Base-by-base conservation (phyloP, 2,113 vertebrate species). In the Oceanites oceanicus region DNA sequence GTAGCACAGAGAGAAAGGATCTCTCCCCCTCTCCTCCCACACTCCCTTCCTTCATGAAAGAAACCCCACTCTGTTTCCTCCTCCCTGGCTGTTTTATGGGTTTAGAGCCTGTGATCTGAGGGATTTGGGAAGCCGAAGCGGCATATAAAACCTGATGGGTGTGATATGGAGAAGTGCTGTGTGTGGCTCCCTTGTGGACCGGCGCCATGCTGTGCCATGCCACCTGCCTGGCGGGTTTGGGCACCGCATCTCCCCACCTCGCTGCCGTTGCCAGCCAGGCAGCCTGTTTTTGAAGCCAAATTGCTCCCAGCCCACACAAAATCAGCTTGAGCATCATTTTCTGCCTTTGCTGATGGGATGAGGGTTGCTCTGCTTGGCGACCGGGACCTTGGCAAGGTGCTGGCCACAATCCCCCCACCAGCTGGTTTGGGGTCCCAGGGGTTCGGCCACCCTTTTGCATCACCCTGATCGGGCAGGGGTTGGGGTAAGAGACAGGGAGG, bases 311-410 rank as follows among this genome's bases (percentile, higher is more conserved):
- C 15, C 1, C 0, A 0, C 1, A 13, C 32, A 50, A 92, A 90
- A 58, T 29, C 40, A 68, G 20, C 45, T 47, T 53, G 29, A 70
- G 27, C 45, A 26, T 15, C 1, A 6, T 44, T 56, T 44, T 40
- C 58, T 7, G 5, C 49, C 66, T 73, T 76, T 38, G 67, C 49
- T 56, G 63, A 14, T 18, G 38, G 49, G 40, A 34, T n/a, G 44
- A 27, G 62, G 67, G 30, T 63, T 0, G 0, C 32, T 49, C 34
- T 67, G 66, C 58, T 47, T 1, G 0, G 52, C 22, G 38, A 38
- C 38, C 10, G 38, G 38, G 38, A 38, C 38, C 44, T 32, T 15
- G 38, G 42, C 42, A 72, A 38, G 18, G 40, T 82, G 49, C 44
- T 2, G 8, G 7, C 40, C 62, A 29, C 19, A 13, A 38, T 59